A percentile compares a stretch with the other conserved stretches of the same genome.
These are phyloP conservation scores for Caloenas nicobarica DNA, from an alignment of 2,113 vertebrate genomes.

Conservation along the genomic window DNA sequence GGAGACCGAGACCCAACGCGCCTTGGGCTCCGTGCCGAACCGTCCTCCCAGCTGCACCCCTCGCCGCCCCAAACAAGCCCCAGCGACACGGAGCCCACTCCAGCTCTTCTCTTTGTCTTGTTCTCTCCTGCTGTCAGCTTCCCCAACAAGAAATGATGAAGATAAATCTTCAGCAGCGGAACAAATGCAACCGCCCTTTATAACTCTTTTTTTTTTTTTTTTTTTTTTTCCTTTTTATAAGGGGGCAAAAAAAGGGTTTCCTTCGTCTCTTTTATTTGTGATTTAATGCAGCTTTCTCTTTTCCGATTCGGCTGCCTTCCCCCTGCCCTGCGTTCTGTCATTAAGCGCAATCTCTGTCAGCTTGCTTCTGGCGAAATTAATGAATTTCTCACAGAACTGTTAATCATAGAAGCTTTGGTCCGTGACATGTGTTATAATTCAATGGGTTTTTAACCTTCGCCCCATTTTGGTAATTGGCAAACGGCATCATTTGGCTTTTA, in stretches of 20 bases:
- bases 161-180: slow-evolving; percentile 37
- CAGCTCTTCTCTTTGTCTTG: neutral
- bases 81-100: neutral
- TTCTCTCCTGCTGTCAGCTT: slow-evolving; percentile 4
- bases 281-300: slow-evolving; percentile 55
- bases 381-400: slow-evolving; percentile 72
- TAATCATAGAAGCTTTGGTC: slow-evolving; percentile 72
- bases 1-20: neutral
- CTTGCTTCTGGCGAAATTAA: slow-evolving; percentile 64
- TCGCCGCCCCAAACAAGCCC: neutral
- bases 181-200: neutral
- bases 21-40: rapidly evolving
- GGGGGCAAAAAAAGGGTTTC: neutral
- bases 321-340: slow-evolving; percentile 58
- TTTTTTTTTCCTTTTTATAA: neutral
- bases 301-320: neutral
- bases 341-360: slow-evolving; percentile 64
- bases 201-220: neutral
- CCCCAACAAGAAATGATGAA: slow-evolving; percentile 32
- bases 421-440: slow-evolving; percentile 70
- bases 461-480: slow-evolving; percentile 70
- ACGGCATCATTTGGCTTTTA: slow-evolving; percentile 72
- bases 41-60: neutral
- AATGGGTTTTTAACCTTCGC: slow-evolving; percentile 66
- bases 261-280: neutral